phyloP scores from a whole-genome alignment of 37 sponge, comb jelly and placozoan species.

The Ianthella basta region DNA sequence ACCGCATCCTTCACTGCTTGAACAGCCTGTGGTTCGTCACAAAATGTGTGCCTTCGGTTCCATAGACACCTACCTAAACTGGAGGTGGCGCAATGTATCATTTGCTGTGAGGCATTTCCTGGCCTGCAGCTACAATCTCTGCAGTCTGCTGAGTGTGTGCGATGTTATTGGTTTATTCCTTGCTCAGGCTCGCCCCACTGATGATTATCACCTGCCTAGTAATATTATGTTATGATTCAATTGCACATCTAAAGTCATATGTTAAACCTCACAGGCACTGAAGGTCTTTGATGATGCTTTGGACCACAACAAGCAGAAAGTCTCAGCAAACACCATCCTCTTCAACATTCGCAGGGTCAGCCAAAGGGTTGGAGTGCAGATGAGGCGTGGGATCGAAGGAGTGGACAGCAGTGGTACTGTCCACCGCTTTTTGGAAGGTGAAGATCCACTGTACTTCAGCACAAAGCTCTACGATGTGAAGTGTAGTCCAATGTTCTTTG shows the following conservation, averaged over 20 bases:
- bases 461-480: background rate
- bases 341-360: background rate
- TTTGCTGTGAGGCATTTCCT: too few species aligned
- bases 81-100: too few species aligned
- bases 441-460: background rate
- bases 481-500: background rate
- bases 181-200: too few species aligned
- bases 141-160: too few species aligned
- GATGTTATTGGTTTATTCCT: too few species aligned
- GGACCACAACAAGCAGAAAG: background rate
- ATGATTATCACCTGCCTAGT: background rate
- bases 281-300: background rate
- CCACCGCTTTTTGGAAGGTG: background rate
- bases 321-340: background rate
- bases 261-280: background rate
- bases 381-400: conserved; percentile 6
- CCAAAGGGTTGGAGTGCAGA: background rate
- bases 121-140: too few species aligned
- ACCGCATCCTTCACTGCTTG: too few species aligned
- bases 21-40: too few species aligned
- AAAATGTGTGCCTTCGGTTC: too few species aligned
- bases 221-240: background rate
- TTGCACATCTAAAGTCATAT: background rate
- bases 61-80: too few species aligned
- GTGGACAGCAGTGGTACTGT: background rate